These are phyloP conservation scores for Pilophorus perplexus DNA, from an alignment of 2,888 invertebrate species.

Conservation along the genomic window DNA sequence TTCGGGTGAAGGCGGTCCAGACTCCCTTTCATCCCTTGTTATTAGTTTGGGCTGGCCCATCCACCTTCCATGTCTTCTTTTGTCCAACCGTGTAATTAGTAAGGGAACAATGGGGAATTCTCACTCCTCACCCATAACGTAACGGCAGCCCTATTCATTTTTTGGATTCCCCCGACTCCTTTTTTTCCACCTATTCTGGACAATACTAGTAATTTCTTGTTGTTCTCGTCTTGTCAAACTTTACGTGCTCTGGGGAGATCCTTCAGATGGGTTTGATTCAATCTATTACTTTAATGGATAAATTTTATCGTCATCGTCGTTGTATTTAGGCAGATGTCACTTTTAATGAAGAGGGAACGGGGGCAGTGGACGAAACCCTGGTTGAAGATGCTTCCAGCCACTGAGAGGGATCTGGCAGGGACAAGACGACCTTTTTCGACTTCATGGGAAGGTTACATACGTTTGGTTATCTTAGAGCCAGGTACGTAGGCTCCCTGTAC, in stretches of 20 bases:
- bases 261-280: no score
- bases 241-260: not conserved
- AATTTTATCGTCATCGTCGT: no score
- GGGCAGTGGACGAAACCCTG: no score
- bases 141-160: slow-evolving; percentile 18
- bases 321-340: no score
- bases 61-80: slow-evolving; percentile 14
- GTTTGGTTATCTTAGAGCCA: no score
- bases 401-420: no score
- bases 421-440: no score
- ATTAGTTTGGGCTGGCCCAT: slow-evolving; percentile 7
- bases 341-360: no score
- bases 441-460: no score
- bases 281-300: no score
- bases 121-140: not conserved
- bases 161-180: slow-evolving; percentile 1
- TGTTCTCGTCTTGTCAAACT: not conserved
- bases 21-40: slow-evolving; percentile 23
- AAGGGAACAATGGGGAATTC: slow-evolving; percentile 19
- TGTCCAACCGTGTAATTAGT: slow-evolving; percentile 28
- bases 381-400: no score
- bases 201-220: slow-evolving; percentile 6
- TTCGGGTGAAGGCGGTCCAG: slow-evolving; percentile 24
- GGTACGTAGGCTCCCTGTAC: no score
- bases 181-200: not conserved